These are phyloP conservation scores for Platichthys stellatus DNA, from an alignment of 2,113 vertebrate species.

Conservation along the genomic window DNA sequence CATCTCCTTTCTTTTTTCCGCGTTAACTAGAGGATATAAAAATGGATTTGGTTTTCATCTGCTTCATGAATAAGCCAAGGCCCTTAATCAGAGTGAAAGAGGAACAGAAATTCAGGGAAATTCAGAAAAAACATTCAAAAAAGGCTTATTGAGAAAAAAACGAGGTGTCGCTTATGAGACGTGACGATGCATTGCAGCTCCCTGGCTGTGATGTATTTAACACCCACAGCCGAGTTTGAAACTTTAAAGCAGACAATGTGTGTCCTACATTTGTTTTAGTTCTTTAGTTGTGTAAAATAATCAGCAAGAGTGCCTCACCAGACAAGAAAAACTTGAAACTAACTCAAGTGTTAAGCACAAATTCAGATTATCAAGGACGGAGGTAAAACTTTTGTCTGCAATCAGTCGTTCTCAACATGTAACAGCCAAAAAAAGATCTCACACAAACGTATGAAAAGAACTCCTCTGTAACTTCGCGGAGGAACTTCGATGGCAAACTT, in stretches of 20 bases:
- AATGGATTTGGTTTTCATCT: constrained; percentile 7
- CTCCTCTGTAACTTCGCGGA: background rate
- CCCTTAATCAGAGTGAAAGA: constrained; percentile 17
- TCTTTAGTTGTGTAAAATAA: constrained; percentile 16
- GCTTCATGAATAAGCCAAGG: background rate
- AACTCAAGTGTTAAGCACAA: background rate
- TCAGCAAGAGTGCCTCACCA: background rate
- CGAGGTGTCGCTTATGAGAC: constrained; percentile 30
- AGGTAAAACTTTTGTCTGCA: constrained; percentile 9
- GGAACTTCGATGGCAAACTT: constrained; percentile 50
- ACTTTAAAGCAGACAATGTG: constrained; percentile 29
- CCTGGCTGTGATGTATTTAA: constrained; percentile 44
- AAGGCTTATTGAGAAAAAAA: constrained; percentile 7
- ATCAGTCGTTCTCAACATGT: constrained; percentile 5
- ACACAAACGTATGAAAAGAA: no score
- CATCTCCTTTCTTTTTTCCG: background rate
- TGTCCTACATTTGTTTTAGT: constrained; percentile 8
- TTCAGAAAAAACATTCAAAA: constrained; percentile 2
- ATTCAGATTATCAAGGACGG: constrained; percentile 4
- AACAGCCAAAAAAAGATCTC: no score
- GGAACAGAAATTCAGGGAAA: background rate
- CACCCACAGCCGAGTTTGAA: constrained; percentile 33
- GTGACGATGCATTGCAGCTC: constrained; percentile 8
- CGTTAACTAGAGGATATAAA: constrained; percentile 1
- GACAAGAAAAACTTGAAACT: background rate